Evolutionary conservation across 2,888 invertebrate species (phyloP).

Genomic region (Drosophila barbarae): DNA sequence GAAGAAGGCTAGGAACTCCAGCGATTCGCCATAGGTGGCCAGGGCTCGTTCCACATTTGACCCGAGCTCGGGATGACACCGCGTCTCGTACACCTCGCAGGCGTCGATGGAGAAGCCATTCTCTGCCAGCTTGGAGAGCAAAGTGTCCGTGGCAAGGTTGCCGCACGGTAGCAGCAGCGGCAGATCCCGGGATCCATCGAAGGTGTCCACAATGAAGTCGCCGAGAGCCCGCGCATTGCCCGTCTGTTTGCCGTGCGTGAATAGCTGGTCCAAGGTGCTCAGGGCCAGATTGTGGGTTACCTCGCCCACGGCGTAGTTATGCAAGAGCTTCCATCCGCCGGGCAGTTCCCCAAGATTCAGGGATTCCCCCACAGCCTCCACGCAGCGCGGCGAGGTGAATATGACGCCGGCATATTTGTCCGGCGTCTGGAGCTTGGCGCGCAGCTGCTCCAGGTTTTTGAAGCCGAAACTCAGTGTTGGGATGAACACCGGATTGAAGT

Average conservation of each 20-base stretch:
- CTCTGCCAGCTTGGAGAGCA: constrained; percentile 79
- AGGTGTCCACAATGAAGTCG: constrained; percentile 80
- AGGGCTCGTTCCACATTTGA: constrained; percentile 78
- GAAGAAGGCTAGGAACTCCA: constrained; percentile 82
- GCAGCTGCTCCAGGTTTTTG: constrained; percentile 80
- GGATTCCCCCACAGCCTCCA: constrained; percentile 80
- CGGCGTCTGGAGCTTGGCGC: constrained; percentile 79
- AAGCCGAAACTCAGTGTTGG: constrained; percentile 81
- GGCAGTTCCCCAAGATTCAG: constrained; percentile 78
- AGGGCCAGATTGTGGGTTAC: constrained; percentile 80
- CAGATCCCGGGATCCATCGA: constrained; percentile 78
- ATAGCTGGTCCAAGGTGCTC: constrained; percentile 79
- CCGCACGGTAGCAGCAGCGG: constrained; percentile 82
- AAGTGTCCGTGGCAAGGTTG: constrained; percentile 81
- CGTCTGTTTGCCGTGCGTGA: constrained; percentile 81
- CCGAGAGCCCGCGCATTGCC: constrained; percentile 82
- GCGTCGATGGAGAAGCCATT: constrained; percentile 80
- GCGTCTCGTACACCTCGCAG: constrained; percentile 82
- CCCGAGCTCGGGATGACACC: constrained; percentile 80
- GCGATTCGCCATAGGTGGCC: constrained; percentile 75
- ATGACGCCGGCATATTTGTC: constrained; percentile 81
- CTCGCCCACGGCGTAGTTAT: constrained; percentile 82
- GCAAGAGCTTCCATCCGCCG: constrained; percentile 79
- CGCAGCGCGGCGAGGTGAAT: constrained; percentile 82
- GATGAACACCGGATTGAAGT: constrained; percentile 80